phyloP scores from a whole-genome alignment of 92 coral and sea anemone genomes.

The Zoanthus solanderi region DNA sequence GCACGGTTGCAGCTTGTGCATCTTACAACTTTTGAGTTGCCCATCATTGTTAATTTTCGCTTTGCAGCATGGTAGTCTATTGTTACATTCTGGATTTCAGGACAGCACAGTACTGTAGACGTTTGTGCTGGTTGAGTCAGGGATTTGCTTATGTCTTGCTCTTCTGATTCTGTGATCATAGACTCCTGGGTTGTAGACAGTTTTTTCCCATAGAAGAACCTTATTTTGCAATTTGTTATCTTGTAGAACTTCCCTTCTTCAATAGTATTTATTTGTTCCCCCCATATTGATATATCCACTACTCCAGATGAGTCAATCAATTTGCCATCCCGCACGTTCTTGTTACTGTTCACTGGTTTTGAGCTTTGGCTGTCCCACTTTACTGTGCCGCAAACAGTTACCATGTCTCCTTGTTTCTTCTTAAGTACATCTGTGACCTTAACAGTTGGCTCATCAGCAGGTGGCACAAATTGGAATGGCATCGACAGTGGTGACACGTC shows the following conservation, averaged over 20 bases:
- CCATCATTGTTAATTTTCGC: conserved; percentile 35
- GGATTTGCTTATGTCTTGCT: conserved; percentile 32
- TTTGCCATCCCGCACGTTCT: conserved; percentile 55
- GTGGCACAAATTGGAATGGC: conserved; percentile 39
- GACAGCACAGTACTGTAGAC: conserved; percentile 47
- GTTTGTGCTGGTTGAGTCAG: neutral
- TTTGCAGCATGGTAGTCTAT: conserved; percentile 51
- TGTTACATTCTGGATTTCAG: conserved; percentile 51
- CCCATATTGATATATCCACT: conserved; percentile 53
- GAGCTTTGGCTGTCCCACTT: conserved; percentile 56
- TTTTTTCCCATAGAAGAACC: conserved; percentile 45
- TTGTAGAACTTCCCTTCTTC: conserved; percentile 55
- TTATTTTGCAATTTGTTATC: conserved; percentile 56
- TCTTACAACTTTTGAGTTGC: conserved; percentile 31
- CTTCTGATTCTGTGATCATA: conserved; percentile 32
- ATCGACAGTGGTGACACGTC: conserved; percentile 43
- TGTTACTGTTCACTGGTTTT: conserved; percentile 47
- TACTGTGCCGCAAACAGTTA: conserved; percentile 55
- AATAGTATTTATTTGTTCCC: conserved; percentile 30
- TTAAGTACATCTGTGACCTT: neutral
- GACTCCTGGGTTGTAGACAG: conserved; percentile 37
- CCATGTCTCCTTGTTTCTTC: conserved; percentile 7
- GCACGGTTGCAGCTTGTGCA: conserved; percentile 59
- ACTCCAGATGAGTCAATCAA: conserved; percentile 51
- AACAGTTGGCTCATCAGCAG: conserved; percentile 43